These are phyloP conservation scores for Zygothrica quintamaculata DNA, from an alignment of 2,888 invertebrate species.

Conservation along the genomic window DNA sequence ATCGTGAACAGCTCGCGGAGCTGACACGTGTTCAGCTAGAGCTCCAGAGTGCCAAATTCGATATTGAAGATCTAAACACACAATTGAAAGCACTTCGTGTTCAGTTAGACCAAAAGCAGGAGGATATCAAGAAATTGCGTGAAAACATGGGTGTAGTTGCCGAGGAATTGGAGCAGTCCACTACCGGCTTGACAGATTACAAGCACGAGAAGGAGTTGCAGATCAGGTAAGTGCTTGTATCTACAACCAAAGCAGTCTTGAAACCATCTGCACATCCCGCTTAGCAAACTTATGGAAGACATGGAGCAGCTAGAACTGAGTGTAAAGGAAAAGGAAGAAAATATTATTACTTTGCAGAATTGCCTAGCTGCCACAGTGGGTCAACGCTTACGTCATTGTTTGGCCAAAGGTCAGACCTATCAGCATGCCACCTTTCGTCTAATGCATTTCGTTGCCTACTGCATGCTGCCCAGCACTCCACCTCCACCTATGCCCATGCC, in stretches of 20 bases:
- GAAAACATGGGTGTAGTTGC: slow-evolving; percentile 29
- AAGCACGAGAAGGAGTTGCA: slow-evolving; percentile 19
- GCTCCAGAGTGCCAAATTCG: slow-evolving; percentile 50
- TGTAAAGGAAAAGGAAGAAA: slow-evolving; percentile 60
- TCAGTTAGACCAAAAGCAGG: slow-evolving; percentile 44
- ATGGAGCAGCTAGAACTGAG: slow-evolving; percentile 35
- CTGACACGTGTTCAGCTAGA: slow-evolving; percentile 74
- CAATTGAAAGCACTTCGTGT: slow-evolving; percentile 66
- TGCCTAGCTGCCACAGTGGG: slow-evolving; percentile 73
- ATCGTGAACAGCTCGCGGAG: slow-evolving; percentile 71
- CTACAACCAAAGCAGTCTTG: not conserved
- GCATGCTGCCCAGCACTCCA: slow-evolving; percentile 77
- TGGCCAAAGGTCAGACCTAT: slow-evolving; percentile 61
- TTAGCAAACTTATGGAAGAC: slow-evolving; percentile 57
- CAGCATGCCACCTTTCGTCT: slow-evolving; percentile 70
- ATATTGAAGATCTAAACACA: slow-evolving; percentile 42
- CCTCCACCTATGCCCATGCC: slow-evolving; percentile 52
- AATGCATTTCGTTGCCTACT: slow-evolving; percentile 77
- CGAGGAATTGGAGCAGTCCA: slow-evolving; percentile 18
- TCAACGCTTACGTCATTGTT: slow-evolving; percentile 71
- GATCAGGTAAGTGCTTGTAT: slow-evolving; percentile 18
- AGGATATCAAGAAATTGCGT: slow-evolving; percentile 22
- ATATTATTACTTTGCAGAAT: slow-evolving; percentile 54
- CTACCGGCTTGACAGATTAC: slow-evolving; percentile 27
- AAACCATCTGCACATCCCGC: not conserved